Evolutionary conservation across 2,888 invertebrate genomes (phyloP).

Genomic region (Xestia sexstrigata): DNA sequence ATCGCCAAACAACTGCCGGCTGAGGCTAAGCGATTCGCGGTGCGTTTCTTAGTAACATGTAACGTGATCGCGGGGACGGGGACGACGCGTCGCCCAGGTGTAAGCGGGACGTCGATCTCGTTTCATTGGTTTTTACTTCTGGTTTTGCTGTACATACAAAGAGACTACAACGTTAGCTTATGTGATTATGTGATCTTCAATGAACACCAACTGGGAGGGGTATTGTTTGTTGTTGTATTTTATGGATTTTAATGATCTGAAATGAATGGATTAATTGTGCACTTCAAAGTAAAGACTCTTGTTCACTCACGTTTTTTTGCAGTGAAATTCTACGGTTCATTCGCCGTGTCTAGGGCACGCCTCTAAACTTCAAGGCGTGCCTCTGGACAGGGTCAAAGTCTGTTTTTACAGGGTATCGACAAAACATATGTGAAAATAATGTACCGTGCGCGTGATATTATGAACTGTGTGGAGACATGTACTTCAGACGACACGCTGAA

Average conservation of each 20-base stretch:
- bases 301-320: neutral
- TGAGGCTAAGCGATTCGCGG: slow-evolving; percentile 94
- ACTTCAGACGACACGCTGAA: slow-evolving; percentile 96
- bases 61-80: neutral
- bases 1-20: slow-evolving; percentile 96
- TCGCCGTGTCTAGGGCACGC: neutral
- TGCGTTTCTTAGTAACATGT: slow-evolving; percentile 72
- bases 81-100: too few relatives aligned
- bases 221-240: too few relatives aligned
- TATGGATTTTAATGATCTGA: too few relatives aligned
- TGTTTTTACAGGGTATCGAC: slow-evolving; percentile 92
- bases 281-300: too few relatives aligned
- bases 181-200: neutral
- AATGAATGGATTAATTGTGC: too few relatives aligned
- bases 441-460: slow-evolving; percentile 95
- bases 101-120: neutral
- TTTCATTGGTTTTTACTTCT: neutral
- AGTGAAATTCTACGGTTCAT: neutral
- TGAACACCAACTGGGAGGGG: too few relatives aligned
- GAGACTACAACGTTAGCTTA: neutral
- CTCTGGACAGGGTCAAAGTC: neutral
- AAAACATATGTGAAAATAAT: slow-evolving; percentile 97
- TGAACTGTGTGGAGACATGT: slow-evolving; percentile 96
- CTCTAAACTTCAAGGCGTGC: neutral
- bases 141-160: neutral